phyloP scores from a whole-genome alignment of 2,888 invertebrate genomes.

The Epirrhoe alternata region DNA sequence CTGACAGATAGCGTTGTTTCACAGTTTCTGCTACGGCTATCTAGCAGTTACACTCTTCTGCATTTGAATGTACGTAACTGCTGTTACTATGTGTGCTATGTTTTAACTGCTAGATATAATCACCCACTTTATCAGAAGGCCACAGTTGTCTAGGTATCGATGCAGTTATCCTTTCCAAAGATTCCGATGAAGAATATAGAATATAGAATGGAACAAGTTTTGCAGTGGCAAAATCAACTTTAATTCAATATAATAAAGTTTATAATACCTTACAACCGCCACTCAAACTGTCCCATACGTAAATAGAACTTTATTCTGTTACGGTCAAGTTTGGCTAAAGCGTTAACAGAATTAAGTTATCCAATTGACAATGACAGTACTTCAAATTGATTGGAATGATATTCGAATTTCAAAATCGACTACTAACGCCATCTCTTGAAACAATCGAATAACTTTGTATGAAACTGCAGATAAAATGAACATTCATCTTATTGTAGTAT shows the following conservation, averaged over 20 bases:
- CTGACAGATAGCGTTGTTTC: too few species aligned
- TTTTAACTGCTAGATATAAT: too few species aligned
- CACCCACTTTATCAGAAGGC: too few species aligned
- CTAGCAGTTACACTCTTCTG: too few species aligned
- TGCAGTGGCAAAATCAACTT: not conserved
- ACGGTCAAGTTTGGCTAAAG: not conserved
- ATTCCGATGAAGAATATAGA: not conserved
- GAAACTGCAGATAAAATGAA: conserved; percentile 22
- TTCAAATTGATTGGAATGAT: not conserved
- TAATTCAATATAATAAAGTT: not conserved
- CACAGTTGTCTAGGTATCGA: not conserved
- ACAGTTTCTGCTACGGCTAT: too few species aligned
- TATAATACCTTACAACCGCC: not conserved
- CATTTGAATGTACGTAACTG: too few species aligned
- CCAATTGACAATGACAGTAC: not conserved
- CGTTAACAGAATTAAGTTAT: not conserved
- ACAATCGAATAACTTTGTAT: conserved; percentile 4
- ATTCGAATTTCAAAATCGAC: not conserved
- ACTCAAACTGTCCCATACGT: not conserved
- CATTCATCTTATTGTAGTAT: conserved; percentile 33
- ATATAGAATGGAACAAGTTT: not conserved
- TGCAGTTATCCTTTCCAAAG: not conserved
- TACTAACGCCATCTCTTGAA: conserved; percentile 15
- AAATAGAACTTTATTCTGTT: not conserved
- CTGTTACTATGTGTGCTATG: too few species aligned